A percentile compares a stretch with the other conserved stretches of the same genome.
phyloP scores from a whole-genome alignment of 2,113 vertebrate species.

The Neodontobutis hainanensis region DNA sequence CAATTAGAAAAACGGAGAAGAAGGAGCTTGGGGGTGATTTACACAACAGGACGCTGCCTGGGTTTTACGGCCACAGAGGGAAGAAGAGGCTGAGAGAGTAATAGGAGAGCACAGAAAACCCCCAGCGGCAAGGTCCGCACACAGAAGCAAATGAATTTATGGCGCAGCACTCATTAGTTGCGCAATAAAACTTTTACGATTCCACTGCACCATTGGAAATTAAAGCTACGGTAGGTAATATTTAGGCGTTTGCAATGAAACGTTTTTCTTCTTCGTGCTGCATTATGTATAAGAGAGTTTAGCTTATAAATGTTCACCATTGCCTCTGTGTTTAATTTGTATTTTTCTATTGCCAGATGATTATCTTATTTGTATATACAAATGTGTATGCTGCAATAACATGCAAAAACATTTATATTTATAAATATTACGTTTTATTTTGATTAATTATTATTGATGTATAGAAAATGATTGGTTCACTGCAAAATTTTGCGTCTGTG shows the following conservation, averaged over 20 bases:
- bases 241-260: constrained; percentile 1
- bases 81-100: constrained; percentile 70
- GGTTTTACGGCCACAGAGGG: constrained; percentile 73
- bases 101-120: constrained; percentile 65
- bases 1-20: constrained; percentile 68
- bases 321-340: too few species aligned
- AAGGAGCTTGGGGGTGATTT: constrained; percentile 63
- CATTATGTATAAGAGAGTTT: not conserved
- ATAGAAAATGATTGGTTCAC: too few species aligned
- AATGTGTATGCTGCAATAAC: too few species aligned
- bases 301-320: too few species aligned
- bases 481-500: too few species aligned
- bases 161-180: constrained; percentile 79
- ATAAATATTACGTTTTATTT: too few species aligned
- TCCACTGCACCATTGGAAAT: constrained; percentile 89
- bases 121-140: constrained; percentile 72
- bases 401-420: too few species aligned
- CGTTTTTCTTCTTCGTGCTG: not conserved
- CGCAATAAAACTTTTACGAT: constrained; percentile 94
- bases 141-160: constrained; percentile 79
- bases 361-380: too few species aligned
- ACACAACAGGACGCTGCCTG: constrained; percentile 61
- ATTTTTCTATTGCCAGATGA: too few species aligned
- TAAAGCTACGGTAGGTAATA: constrained; percentile 64
- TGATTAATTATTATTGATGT: too few species aligned